Evolutionary conservation across 2,113 vertebrate species (phyloP), one percentile per base, ranked within the genome.

Genomic region (Proterorhinus semilunaris): DNA sequence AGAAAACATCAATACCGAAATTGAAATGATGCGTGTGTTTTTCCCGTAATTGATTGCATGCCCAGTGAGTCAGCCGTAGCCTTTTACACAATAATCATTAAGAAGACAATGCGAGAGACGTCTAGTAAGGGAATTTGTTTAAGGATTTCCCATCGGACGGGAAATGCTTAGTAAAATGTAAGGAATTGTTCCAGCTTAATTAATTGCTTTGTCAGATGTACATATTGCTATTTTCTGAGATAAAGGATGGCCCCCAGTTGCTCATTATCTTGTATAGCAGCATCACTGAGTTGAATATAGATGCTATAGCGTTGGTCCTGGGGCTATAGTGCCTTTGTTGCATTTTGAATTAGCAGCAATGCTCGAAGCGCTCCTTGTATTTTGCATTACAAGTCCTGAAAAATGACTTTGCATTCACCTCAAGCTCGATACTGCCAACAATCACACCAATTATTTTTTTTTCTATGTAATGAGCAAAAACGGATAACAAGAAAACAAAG

Each of bases 191-290:
- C 68, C 62, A 69, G 78, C 68, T 85, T 90, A 81, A 85, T 86
- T 82, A 89, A 90, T 86, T 84, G 78, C 80, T 76, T 76, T 67
- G 65, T 74, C 78, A 66, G 55, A 65, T 69, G 67, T 75, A 51
- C 62, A 43, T 85, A 4, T 85, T 87, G 82, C 74, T 69, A 16
- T 82, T 66, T 73, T 75, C 68, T 27, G 78, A 81, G 58, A 79
- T 75, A 72, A 83, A 88, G 78, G 81, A 86, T 81, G 51, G 74
- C 85, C 84, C 83, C 82, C 6, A 6, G 80, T 70, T 62, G 66
- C 82, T 91, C 88, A 86, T 92, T 90, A 90, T 83, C 87, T 82
- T 46, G 73, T 83, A 68, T 75, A 43, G 58, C 58, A 36, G 62
- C 27, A 54, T 75, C 67, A 71, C 66, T 80, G 78, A 72, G 54